Conservation (phyloP, 2,113 vertebrate genomes). For the Ctenodactylus gundi region DNA sequence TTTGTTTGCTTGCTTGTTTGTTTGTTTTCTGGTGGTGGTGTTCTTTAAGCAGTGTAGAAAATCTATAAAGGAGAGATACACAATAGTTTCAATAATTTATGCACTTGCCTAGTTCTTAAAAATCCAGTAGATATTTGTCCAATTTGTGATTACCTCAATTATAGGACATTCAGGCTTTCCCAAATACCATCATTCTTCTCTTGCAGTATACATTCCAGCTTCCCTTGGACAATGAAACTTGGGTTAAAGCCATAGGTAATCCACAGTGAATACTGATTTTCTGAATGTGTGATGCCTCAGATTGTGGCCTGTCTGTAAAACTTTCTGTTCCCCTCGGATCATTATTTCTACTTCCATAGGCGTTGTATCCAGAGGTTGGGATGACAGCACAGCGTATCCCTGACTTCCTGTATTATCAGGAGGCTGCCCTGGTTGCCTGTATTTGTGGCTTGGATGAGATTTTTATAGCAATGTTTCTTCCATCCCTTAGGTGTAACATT, state of each 20-base stretch:
- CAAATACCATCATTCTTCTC: not conserved
- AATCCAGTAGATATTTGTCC: not conserved
- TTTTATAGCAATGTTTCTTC: constrained; percentile 57
- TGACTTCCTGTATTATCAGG: not conserved
- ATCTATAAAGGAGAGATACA: not conserved
- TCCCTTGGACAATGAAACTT: not conserved
- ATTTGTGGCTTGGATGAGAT: constrained; percentile 34
- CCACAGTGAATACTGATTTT: not conserved
- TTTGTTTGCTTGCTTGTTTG: not conserved
- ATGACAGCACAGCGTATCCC: not conserved
- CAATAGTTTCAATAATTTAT: not conserved
- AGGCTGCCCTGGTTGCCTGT: not conserved
- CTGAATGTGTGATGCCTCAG: not conserved
- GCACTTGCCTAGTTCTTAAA: not conserved
- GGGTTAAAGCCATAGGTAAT: not conserved
- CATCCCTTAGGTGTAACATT: not conserved
- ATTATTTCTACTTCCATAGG: not conserved
- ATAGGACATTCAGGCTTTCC: not conserved
- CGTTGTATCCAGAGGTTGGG: not conserved
- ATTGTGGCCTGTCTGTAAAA: not conserved
- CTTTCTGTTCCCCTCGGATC: not conserved
- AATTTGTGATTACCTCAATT: not conserved
- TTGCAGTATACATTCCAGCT: not conserved
- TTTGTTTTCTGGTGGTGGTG: not conserved
- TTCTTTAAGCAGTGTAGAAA: not conserved